These are phyloP conservation scores for Prunella himalayana DNA, from an alignment of 2,113 vertebrate genomes.

Conservation along the genomic window DNA sequence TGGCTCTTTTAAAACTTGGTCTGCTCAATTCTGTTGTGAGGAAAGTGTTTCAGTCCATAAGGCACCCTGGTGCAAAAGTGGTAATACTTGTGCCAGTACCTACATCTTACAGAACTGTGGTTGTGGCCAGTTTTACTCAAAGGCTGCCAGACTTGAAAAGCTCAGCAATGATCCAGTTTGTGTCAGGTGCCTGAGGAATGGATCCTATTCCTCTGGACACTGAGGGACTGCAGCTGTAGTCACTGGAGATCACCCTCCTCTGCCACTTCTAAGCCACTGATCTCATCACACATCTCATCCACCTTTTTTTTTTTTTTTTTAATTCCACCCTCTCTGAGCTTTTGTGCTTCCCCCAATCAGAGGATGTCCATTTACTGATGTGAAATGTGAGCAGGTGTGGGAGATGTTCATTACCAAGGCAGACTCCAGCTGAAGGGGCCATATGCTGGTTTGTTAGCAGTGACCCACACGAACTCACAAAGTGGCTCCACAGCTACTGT, in stretches of 20 bases:
- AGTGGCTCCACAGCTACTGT: neutral
- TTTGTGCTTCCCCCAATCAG: fast-evolving
- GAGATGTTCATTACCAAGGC: neutral
- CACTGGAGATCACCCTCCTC: neutral
- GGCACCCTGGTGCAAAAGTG: neutral
- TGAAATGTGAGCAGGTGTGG: neutral
- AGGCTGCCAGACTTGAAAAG: neutral
- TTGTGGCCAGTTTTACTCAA: neutral
- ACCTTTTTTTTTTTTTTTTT: neutral
- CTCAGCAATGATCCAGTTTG: neutral
- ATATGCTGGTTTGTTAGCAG: neutral
- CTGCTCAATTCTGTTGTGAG: neutral
- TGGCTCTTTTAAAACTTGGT: neutral
- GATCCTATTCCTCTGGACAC: neutral
- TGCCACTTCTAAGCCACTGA: fast-evolving
- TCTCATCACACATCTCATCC: neutral
- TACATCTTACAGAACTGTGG: neutral
- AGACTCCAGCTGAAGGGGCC: neutral
- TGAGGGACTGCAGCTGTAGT: neutral
- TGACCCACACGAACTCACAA: neutral
- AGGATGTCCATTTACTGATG: neutral
- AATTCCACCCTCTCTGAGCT: neutral
- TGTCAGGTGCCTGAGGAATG: neutral
- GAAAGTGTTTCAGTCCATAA: neutral
- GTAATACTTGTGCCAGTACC: neutral